Conservation (phyloP, 2,113 vertebrate species). For the Micronisus gabar region DNA sequence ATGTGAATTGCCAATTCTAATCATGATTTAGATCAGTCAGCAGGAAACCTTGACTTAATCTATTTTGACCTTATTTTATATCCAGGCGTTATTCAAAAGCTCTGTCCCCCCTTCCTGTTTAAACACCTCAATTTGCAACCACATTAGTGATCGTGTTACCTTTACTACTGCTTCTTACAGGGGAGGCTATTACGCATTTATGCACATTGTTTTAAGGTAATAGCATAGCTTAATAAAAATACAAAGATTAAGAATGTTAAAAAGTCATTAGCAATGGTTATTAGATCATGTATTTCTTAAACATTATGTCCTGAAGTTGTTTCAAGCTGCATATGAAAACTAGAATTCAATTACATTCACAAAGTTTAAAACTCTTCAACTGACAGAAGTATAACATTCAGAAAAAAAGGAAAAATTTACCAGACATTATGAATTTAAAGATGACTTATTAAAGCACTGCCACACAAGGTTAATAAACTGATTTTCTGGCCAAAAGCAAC, state of each 20-base stretch:
- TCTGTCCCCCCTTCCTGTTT: background rate
- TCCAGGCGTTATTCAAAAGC: background rate
- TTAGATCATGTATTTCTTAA: background rate
- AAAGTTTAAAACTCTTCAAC: background rate
- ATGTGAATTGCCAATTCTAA: background rate
- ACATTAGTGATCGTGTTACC: background rate
- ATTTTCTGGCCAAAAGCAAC: background rate
- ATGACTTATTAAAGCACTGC: background rate
- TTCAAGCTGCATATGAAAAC: background rate
- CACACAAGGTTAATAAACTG: background rate
- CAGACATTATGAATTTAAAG: background rate
- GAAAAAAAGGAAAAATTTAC: background rate
- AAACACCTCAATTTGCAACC: background rate
- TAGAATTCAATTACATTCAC: background rate
- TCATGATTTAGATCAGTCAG: background rate
- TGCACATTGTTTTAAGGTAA: background rate
- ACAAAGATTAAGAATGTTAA: background rate
- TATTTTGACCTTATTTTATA: background rate
- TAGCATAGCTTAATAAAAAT: background rate
- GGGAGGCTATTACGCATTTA: background rate
- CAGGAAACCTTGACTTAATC: background rate
- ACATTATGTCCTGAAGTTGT: background rate
- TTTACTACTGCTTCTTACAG: background rate
- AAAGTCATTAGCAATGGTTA: background rate
- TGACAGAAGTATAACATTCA: background rate